These are phyloP conservation scores for Drosophila tripunctata DNA, from an alignment of 2,888 invertebrate species.

Conservation along the genomic window DNA sequence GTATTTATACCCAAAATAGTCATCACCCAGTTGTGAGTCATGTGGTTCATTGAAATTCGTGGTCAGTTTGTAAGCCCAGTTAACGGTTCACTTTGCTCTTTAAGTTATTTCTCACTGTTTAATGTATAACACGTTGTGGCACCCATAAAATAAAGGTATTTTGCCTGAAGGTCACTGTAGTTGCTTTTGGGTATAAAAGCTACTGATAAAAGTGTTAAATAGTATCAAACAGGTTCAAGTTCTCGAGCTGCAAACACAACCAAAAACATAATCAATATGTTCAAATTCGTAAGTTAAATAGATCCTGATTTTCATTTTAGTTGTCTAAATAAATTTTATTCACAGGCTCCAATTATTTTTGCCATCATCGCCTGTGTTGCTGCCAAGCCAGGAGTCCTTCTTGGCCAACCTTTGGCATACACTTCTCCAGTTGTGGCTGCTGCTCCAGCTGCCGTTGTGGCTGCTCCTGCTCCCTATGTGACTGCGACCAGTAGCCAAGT, in stretches of 20 bases:
- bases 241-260: slow-evolving; percentile 38
- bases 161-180: slow-evolving; percentile 18
- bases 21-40: slow-evolving; percentile 32
- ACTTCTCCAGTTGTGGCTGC: slow-evolving; percentile 49
- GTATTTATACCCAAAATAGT: neutral
- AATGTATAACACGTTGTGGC: slow-evolving; percentile 26
- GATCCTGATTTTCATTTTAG: no score
- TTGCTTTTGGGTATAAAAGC: slow-evolving; percentile 51
- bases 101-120: slow-evolving; percentile 19
- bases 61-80: slow-evolving; percentile 1
- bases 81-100: slow-evolving; percentile 13
- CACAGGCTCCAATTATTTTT: slow-evolving; percentile 63
- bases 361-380: slow-evolving; percentile 66
- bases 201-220: neutral
- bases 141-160: slow-evolving; percentile 3
- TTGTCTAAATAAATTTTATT: slow-evolving; percentile 2
- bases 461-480: slow-evolving; percentile 65
- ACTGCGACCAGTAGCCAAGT: slow-evolving; percentile 76
- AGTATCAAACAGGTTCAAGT: slow-evolving; percentile 58
- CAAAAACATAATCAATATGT: slow-evolving; percentile 52
- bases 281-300: slow-evolving; percentile 64
- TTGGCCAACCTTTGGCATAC: slow-evolving; percentile 38
- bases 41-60: slow-evolving; percentile 40
- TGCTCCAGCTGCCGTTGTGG: slow-evolving; percentile 50
- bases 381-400: slow-evolving; percentile 60